Base-by-base conservation (phyloP, 2,113 vertebrate species). In the Propithecus coquereli region DNA sequence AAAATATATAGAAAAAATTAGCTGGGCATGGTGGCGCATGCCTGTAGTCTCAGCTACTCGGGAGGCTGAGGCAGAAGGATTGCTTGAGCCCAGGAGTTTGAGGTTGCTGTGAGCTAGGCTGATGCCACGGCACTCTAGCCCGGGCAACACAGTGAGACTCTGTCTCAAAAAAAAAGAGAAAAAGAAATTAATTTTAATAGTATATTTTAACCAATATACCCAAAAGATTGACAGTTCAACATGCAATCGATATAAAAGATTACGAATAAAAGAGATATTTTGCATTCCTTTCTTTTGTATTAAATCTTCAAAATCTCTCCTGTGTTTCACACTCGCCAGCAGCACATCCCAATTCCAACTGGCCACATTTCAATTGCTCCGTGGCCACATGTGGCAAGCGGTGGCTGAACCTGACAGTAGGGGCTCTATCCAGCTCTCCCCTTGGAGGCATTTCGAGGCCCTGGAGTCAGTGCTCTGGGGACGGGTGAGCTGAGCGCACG, bases 351-450 rank as follows among this genome's bases (percentile, higher is more conserved):
- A 1, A 0, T 30, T 8, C 34, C 32, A 52, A 3, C 13, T 1
- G 13, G 40, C 40, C 34, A 45, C 13, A 0, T 32, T 79, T 81
- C 59, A 4, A 4, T 20, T 13, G 68, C 71, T 61, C 13, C 3
- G 8, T 11, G 40, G 70, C 32, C 17, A 18, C 66, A 0, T 0
- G 0, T 8, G 77, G 40, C 40, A 3, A 50, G 43, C 6, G 59
- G 77, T 50, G 0, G 0, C 54, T 7, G 0, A 68, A 32, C 30
- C 43, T 59, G n/a, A 63, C 30, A 7, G 12, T 6, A 9, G 8
- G 17, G 68, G 23, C 16, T 8, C 12, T 57, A 16, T 30, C 8
- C 23, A 2, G 1, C 2, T 54, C 65, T 70, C 32, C 43, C 30
- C 27, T 23, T 6, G 8, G 52, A 59, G 18, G 59, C 18, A 23